phyloP scores from a whole-genome alignment of 2,888 invertebrate genomes.

The Eristalinus sepulchralis region DNA sequence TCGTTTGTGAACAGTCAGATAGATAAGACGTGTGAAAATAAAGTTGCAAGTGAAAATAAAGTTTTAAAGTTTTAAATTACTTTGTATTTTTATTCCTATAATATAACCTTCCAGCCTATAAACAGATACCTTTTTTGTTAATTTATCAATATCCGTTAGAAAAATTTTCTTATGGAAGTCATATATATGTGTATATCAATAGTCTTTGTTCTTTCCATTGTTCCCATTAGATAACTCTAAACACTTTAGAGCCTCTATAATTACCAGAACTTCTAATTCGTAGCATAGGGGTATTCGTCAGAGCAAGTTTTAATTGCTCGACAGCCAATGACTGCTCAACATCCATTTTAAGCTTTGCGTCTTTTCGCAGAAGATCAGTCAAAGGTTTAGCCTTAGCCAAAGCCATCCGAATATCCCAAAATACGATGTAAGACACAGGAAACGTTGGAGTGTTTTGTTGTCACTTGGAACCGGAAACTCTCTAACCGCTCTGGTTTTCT shows the following conservation, averaged over 20 bases:
- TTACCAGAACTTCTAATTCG: slow-evolving; percentile 68
- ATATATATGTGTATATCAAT: no score
- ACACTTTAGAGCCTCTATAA: slow-evolving; percentile 64
- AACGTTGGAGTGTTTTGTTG: slow-evolving; percentile 41
- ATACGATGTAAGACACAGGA: slow-evolving; percentile 65
- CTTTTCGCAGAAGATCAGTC: not conserved
- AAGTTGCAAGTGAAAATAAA: no score
- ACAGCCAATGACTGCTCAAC: not conserved
- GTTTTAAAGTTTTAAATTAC: no score
- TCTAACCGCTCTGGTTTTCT: slow-evolving; percentile 39
- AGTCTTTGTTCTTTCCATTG: no score
- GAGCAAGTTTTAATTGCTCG: not conserved
- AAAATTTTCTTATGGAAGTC: no score
- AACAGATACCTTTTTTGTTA: no score
- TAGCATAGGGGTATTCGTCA: not conserved
- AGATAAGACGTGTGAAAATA: no score
- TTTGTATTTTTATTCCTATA: no score
- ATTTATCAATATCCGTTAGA: no score
- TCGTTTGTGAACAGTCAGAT: no score
- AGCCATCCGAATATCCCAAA: slow-evolving; percentile 63
- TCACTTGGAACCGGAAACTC: slow-evolving; percentile 34
- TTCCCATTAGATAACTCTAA: no score
- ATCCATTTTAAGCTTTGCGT: not conserved
- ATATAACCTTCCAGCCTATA: no score
- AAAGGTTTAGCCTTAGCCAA: not conserved